Base-by-base conservation (phyloP, 2,797 vertebrate species). In the Channa striata region DNA sequence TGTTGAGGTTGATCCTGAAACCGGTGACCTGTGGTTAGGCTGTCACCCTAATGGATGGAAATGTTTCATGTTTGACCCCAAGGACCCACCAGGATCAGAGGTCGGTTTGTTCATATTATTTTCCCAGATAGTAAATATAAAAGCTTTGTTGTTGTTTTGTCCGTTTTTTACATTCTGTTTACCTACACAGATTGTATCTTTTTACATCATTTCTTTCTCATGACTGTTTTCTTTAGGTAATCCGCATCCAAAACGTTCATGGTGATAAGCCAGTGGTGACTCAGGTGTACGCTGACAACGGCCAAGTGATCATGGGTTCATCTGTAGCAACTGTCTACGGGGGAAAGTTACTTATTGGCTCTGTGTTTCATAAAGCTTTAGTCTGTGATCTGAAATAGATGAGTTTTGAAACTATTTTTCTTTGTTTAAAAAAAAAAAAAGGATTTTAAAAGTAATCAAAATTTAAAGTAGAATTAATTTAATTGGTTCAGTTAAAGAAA, bases 331-430 rank as follows among this genome's bases (percentile, higher is more conserved):
- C 95, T 0, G 1, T 89, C 0, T 93, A 96, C 1, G 80, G 72
- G 33, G 70, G 92, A 5, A 96, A 96, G 52, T 85, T 99, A 51
- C 94, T 99, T 11, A 95, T 99, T 4, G 97, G 97, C 61, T 96
- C 95, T 0, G 84, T 98, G 53, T 97, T 91, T 81, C 97, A 99
- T 65, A 97, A 95, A 93, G 95, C 95, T 5, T 77, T 99, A 47
- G 92, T 88, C 48, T 99, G 98, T 89, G 89, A 97, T 58, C 87
- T 95, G 52, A 71, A 91, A 54, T 92, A 92, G 68, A 0, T 40
- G 4, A 12, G n/a, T 25, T 4, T 53, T 40, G 8, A 13, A 36
- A 12, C 10, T 6, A 6, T 17, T 8, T 1, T 53, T 59, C 10
- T 25, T 8, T n/a, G n/a, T n/a, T n/a, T n/a, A n/a, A n/a, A 40